Base-by-base conservation (phyloP, 2,797 vertebrate species). In the Nannoperca obscura region DNA sequence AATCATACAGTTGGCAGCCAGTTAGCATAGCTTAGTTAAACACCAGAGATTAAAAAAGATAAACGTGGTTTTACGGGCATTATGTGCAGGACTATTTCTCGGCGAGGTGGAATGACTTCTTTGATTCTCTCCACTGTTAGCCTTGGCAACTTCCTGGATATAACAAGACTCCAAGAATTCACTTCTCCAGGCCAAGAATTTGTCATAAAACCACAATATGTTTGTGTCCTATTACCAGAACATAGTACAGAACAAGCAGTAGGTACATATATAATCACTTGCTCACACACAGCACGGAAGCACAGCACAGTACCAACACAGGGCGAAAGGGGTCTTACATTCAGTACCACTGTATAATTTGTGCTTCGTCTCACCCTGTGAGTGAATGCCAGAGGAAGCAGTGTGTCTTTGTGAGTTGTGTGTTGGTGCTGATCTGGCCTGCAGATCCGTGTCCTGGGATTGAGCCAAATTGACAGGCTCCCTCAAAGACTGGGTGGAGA, bases 401-500 rank as follows among this genome's bases (percentile, higher is more conserved):
- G 73, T 83, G 73, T 78, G 75, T 76, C 75, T 90, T 32, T 86
- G 90, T 24, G 76, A 89, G 77, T 75, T 90, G 63, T 86, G 84
- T 20, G 78, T 82, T 1, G 63, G 82, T 0, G 78, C 77, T 9
- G 89, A 88, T 75, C 84, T 85, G 83, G 57, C 57, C 55, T 89
- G 82, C 40, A 78, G 76, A 58, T 68, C 66, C 0, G 44, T 69
- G 22, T 89, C 82, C 54, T 76, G 81, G 62, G 83, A 80, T 0
- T 78, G 87, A 62, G 70, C 65, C 66, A 67, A 24, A 73, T 84
- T 88, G 15, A 71, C 62, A 22, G 91, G 88, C 71, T 92, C 92
- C 68, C 89, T 92, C 73, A 93, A 78, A 46, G 91, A 94, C 78
- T 93, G 93, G 24, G 89, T 82, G 15, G 93, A 94, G 57, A 89